Percentiles rank a stretch among this genome's conserved stretches.
phyloP scores from a whole-genome alignment of 2,113 vertebrate genomes.

The Gnathonemus echidnorhynchus region DNA sequence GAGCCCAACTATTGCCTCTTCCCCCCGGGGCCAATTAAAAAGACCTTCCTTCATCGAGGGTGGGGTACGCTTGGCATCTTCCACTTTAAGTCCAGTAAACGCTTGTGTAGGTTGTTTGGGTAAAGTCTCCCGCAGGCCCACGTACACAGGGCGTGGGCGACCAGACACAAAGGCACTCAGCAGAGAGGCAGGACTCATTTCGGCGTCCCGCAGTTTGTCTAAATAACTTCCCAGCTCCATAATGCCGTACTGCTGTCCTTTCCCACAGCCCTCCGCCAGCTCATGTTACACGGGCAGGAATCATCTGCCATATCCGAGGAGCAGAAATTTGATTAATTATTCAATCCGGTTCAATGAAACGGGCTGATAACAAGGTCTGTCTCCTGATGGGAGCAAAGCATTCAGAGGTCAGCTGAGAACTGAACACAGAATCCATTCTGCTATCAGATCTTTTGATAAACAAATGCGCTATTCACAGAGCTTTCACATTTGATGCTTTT shows the following conservation, averaged over 20 bases:
- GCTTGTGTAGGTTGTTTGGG: background rate
- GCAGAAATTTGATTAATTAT: constrained; percentile 15
- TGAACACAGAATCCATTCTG: background rate
- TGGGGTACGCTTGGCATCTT: background rate
- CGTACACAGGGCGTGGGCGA: background rate
- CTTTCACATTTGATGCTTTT: background rate
- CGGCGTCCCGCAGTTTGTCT: background rate
- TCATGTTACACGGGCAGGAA: background rate
- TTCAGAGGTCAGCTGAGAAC: constrained; percentile 7
- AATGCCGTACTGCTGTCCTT: background rate
- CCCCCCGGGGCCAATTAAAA: background rate
- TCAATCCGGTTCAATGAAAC: constrained; percentile 5
- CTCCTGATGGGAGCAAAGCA: background rate
- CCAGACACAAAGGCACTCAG: background rate
- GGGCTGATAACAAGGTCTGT: background rate
- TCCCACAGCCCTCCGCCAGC: background rate
- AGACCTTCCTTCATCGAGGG: background rate
- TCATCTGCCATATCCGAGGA: background rate
- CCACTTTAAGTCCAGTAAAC: background rate
- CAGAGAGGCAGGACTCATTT: background rate
- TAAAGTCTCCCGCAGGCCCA: background rate
- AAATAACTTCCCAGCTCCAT: background rate
- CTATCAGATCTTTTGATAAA: background rate
- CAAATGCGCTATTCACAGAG: background rate
- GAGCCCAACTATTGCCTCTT: background rate